Conservation (phyloP, 1,140 invertebrate genomes). For the Conus ventricosus region DNA sequence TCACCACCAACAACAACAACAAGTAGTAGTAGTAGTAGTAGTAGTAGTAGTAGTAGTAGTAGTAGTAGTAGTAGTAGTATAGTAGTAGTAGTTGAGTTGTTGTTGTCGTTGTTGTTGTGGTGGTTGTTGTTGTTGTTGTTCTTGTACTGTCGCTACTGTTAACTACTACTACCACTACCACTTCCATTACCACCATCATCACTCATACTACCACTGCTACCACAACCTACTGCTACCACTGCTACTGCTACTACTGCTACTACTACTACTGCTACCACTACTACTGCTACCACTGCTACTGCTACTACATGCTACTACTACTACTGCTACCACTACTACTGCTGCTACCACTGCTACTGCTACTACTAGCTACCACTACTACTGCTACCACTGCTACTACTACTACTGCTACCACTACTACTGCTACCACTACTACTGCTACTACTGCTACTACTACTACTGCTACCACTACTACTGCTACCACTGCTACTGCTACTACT, state of each 20-base stretch:
- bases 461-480: too few relatives aligned
- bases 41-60: too few relatives aligned
- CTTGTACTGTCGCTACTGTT: not conserved
- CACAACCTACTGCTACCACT: not conserved
- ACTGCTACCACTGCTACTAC: conserved; percentile 10
- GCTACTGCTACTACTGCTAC: not conserved
- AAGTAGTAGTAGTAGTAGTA: too few relatives aligned
- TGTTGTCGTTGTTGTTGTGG: too few relatives aligned
- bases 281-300: conserved; percentile 10
- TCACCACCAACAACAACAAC: too few relatives aligned
- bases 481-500: too few relatives aligned
- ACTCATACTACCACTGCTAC: not conserved
- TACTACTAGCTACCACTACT: conserved; percentile 11
- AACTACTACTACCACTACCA: conserved; percentile 11
- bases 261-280: conserved; percentile 10
- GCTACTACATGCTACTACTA: conserved; percentile 11
- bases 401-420: too few relatives aligned
- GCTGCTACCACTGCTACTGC: conserved; percentile 10
- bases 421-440: too few relatives aligned
- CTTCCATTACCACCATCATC: not conserved
- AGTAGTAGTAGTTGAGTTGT: too few relatives aligned
- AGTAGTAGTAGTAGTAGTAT: too few relatives aligned
- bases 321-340: conserved; percentile 10
- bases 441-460: too few relatives aligned
- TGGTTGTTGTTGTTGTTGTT: not conserved